Conservation (phyloP, 2,113 vertebrate genomes). For the Saccopteryx leptura region DNA sequence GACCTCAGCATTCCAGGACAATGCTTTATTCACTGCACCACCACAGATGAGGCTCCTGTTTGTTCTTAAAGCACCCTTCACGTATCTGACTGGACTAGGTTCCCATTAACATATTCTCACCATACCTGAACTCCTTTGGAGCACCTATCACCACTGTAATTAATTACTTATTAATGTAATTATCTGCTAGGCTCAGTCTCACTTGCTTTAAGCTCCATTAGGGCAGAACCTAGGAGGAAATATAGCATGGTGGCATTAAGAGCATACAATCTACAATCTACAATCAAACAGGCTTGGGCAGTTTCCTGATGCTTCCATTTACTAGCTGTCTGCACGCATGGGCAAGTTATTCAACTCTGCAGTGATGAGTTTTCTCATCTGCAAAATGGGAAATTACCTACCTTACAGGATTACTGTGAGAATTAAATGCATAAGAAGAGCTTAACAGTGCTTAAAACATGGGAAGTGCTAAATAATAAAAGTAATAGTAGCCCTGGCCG, state of each 20-base stretch:
- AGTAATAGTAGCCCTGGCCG: neutral
- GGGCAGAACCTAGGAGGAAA: neutral
- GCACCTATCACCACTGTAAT: neutral
- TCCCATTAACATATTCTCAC: neutral
- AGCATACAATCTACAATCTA: neutral
- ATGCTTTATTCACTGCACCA: too few relatives aligned
- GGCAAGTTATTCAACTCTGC: neutral
- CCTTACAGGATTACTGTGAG: neutral
- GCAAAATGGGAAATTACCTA: conserved; percentile 40
- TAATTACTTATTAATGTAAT: neutral
- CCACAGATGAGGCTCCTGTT: neutral
- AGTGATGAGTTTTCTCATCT: conserved; percentile 20
- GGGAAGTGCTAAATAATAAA: neutral
- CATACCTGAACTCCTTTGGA: neutral
- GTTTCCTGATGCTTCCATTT: neutral
- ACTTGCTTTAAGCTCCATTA: neutral
- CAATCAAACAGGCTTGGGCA: neutral
- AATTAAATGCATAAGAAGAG: neutral
- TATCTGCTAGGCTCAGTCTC: neutral
- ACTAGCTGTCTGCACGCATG: neutral
- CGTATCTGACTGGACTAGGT: neutral
- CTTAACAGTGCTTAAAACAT: conserved; percentile 22
- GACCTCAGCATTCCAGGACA: too few relatives aligned
- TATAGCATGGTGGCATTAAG: neutral
- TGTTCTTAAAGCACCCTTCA: neutral